A percentile compares a stretch with the other conserved stretches of the same genome.
Evolutionary conservation across 2,888 invertebrate genomes (phyloP).

Genomic region (Cheilosia impressa): DNA sequence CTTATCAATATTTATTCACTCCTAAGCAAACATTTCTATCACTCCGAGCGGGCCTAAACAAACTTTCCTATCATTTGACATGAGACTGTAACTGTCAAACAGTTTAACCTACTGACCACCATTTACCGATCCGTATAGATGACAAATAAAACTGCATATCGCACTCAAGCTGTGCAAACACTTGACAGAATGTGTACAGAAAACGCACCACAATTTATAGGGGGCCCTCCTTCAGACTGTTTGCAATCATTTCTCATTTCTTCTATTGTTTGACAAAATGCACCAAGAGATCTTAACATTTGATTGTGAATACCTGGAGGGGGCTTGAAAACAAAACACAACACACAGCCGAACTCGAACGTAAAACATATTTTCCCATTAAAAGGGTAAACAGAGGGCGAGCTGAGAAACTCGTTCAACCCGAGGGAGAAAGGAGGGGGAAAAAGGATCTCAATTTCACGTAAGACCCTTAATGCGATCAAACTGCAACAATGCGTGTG

Average conservation of each 20-base stretch:
- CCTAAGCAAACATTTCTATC: conserved; percentile 58
- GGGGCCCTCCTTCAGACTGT: background rate
- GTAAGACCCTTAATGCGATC: conserved; percentile 72
- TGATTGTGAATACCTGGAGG: conserved; percentile 63
- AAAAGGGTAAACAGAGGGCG: conserved; percentile 60
- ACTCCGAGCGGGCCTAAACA: conserved; percentile 46
- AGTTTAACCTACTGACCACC: conserved; percentile 69
- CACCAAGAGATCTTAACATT: conserved; percentile 63
- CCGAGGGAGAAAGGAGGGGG: conserved; percentile 15
- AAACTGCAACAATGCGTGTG: conserved; percentile 72
- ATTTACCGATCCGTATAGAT: conserved; percentile 1
- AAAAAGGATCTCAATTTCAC: conserved; percentile 70
- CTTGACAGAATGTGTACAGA: conserved; percentile 60
- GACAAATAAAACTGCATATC: conserved; percentile 43
- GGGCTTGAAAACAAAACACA: conserved; percentile 17
- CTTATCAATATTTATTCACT: conserved; percentile 44
- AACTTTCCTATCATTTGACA: conserved; percentile 33
- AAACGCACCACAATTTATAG: conserved; percentile 53
- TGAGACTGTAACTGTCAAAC: conserved; percentile 31
- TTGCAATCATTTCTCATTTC: conserved; percentile 31
- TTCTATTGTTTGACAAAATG: conserved; percentile 46
- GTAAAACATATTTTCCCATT: conserved; percentile 63
- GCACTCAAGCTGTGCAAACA: conserved; percentile 69
- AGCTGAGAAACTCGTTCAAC: conserved; percentile 36
- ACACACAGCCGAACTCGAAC: conserved; percentile 13